Percentiles rank a stretch among this genome's conserved stretches.
Conservation (phyloP, 2,113 vertebrate species). For the Gobio gobio region DNA sequence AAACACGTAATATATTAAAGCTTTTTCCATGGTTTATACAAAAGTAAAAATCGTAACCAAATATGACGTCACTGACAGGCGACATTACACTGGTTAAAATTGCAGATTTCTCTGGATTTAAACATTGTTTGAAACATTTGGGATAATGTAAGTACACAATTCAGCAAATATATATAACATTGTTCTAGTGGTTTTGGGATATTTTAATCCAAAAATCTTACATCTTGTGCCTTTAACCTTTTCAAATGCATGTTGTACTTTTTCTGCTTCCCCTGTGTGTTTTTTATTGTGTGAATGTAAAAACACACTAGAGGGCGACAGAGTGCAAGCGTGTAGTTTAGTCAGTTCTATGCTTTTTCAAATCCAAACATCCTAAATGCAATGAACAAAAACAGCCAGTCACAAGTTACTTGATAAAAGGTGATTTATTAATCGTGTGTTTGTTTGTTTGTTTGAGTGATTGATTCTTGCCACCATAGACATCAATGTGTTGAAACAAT, state of each 20-base stretch:
- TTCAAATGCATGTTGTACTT: neutral
- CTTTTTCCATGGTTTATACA: too few relatives aligned
- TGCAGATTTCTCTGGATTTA: too few relatives aligned
- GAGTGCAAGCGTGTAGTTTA: neutral
- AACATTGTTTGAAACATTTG: too few relatives aligned
- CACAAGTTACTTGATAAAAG: neutral
- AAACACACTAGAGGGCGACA: neutral
- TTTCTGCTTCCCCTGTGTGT: neutral
- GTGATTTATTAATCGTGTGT: neutral
- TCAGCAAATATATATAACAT: too few relatives aligned
- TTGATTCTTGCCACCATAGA: neutral
- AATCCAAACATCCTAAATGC: neutral
- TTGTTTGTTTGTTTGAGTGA: neutral
- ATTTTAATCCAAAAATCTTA: too few relatives aligned
- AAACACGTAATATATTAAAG: too few relatives aligned
- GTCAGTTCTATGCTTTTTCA: neutral
- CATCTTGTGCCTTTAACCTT: neutral
- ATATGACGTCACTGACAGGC: too few relatives aligned
- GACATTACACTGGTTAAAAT: too few relatives aligned
- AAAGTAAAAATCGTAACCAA: too few relatives aligned
- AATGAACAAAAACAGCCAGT: neutral
- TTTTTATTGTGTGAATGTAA: neutral
- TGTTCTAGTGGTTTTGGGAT: too few relatives aligned
- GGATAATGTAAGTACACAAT: too few relatives aligned
- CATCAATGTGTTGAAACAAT: neutral